Evolutionary conservation across 2,888 invertebrate genomes (phyloP).

Genomic region (Nephrotoma flavescens): DNA sequence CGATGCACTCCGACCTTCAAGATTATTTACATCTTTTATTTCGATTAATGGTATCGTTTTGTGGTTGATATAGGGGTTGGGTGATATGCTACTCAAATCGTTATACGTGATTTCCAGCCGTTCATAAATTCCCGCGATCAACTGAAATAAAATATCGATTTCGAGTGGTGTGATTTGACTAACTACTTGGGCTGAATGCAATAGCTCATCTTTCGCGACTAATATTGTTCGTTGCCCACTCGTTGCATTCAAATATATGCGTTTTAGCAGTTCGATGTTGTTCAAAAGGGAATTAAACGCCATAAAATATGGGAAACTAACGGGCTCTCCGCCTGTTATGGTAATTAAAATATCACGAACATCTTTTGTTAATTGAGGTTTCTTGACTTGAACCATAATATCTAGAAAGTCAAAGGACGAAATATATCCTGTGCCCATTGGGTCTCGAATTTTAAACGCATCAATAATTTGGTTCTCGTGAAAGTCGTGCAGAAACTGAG

Average conservation of each 20-base stretch:
- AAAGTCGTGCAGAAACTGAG: constrained; percentile 97
- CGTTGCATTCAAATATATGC: constrained; percentile 83
- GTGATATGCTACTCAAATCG: constrained; percentile 81
- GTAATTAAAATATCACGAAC: constrained; percentile 83
- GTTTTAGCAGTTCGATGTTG: constrained; percentile 96
- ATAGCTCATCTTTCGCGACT: constrained; percentile 93
- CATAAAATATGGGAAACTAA: constrained; percentile 97
- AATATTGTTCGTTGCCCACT: constrained; percentile 69
- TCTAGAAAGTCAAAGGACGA: constrained; percentile 82
- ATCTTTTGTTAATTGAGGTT: constrained; percentile 84
- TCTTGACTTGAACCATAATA: constrained; percentile 89
- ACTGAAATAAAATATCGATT: constrained; percentile 87
- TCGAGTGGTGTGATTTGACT: constrained; percentile 95
- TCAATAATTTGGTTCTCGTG: constrained; percentile 98
- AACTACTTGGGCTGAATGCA: constrained; percentile 95
- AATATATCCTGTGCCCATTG: constrained; percentile 80
- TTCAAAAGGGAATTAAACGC: constrained; percentile 93
- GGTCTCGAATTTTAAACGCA: constrained; percentile 86
- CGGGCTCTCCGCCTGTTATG: constrained; percentile 65
- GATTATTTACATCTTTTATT: constrained; percentile 80
- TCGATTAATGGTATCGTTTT: constrained; percentile 76
- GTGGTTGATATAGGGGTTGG: constrained; percentile 90
- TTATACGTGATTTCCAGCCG: constrained; percentile 79
- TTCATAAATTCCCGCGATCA: constrained; percentile 78
- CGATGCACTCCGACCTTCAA: constrained; percentile 72